A percentile compares a stretch with the other conserved stretches of the same genome.
These are phyloP conservation scores for Bubo blakistoni DNA, from an alignment of 2,113 vertebrate species.

Conservation along the genomic window DNA sequence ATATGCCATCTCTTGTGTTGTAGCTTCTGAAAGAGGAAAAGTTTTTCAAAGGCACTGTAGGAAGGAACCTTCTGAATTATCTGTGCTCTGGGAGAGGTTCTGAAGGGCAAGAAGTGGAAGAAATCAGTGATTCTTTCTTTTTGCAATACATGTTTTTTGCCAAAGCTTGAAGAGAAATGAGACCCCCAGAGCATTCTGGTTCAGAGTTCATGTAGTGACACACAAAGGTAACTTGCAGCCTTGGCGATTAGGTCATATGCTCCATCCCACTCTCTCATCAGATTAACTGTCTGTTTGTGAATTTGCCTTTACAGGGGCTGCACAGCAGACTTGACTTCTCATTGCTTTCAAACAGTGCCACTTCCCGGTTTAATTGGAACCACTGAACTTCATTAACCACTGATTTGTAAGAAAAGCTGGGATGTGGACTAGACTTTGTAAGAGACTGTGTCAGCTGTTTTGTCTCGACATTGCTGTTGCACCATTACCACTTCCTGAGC, in stretches of 20 bases:
- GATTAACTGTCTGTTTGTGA: accelerated
- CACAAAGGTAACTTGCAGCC: background rate
- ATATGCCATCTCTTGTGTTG: background rate
- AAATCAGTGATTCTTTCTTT: background rate
- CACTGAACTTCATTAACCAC: background rate
- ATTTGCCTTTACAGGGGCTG: background rate
- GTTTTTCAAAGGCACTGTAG: background rate
- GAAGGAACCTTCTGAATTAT: background rate
- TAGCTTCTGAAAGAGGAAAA: background rate
- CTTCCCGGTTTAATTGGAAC: background rate
- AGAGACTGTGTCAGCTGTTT: no score
- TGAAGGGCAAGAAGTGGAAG: background rate
- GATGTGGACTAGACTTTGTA: background rate
- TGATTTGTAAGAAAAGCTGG: background rate
- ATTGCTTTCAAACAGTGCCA: constrained; percentile 10
- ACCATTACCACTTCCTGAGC: no score
- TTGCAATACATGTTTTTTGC: background rate
- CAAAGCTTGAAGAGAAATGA: background rate
- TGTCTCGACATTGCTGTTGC: no score
- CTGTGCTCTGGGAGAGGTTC: background rate
- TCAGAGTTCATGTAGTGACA: background rate
- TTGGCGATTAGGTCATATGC: accelerated
- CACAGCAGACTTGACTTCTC: background rate
- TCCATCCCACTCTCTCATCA: no score
- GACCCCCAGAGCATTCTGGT: background rate